These are phyloP conservation scores for Lynx canadensis DNA, from an alignment of 2,113 vertebrate genomes.

Conservation along the genomic window DNA sequence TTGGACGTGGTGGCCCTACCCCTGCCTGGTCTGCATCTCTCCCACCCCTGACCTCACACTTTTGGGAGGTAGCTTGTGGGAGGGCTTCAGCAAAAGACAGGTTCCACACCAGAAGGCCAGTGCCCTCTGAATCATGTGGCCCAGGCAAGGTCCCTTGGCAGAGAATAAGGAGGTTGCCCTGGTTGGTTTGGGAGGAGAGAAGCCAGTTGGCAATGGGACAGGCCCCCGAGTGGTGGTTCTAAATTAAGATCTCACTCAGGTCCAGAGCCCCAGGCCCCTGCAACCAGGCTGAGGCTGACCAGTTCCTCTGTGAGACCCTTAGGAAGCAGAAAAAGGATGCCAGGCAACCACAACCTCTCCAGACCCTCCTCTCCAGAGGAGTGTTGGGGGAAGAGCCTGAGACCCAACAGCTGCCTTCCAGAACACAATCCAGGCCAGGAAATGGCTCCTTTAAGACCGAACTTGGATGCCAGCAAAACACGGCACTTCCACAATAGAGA, in stretches of 20 bases:
- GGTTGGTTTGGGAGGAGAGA: not conserved
- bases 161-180: not conserved
- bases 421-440: not conserved
- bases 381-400: not conserved
- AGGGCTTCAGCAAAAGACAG: not conserved
- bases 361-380: not conserved
- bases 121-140: not conserved
- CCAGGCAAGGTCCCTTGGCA: not conserved
- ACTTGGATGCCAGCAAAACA: rapidly evolving
- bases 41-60: not conserved
- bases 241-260: not conserved
- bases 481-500: not conserved
- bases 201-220: not conserved
- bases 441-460: not conserved
- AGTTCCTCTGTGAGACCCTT: not conserved
- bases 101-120: not conserved
- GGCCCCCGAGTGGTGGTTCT: not conserved
- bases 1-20: too few species aligned
- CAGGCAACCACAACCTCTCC: not conserved
- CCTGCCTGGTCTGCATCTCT: not conserved
- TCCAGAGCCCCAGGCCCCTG: not conserved
- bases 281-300: not conserved
- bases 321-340: not conserved
- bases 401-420: not conserved
- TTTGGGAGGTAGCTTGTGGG: too few species aligned